A percentile compares a stretch with the other conserved stretches of the same genome.
phyloP scores from a whole-genome alignment of 1,140 invertebrate genomes.

The Xylocopa sonorina region DNA sequence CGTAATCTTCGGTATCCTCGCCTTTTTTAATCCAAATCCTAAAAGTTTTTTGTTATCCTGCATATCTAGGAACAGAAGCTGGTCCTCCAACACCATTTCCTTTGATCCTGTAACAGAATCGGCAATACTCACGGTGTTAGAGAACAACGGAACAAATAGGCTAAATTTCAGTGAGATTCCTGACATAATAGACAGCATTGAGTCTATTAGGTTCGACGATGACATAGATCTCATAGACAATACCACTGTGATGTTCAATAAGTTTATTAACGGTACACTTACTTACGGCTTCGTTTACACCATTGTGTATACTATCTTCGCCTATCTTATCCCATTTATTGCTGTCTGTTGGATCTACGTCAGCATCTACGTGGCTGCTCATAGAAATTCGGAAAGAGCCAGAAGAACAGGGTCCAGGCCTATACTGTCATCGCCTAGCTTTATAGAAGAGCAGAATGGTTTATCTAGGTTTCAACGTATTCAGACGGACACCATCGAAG shows the following conservation, averaged over 20 bases:
- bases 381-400: slow-evolving; percentile 87
- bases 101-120: background rate
- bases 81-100: slow-evolving; percentile 12
- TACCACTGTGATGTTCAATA: slow-evolving; percentile 37
- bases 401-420: slow-evolving; percentile 85
- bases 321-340: slow-evolving; percentile 86
- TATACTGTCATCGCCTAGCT: slow-evolving; percentile 77
- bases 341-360: slow-evolving; percentile 88
- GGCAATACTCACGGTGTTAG: background rate
- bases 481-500: slow-evolving; percentile 62
- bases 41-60: slow-evolving; percentile 82
- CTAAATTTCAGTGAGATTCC: background rate
- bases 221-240: slow-evolving; percentile 44
- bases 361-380: slow-evolving; percentile 87
- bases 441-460: slow-evolving; percentile 73
- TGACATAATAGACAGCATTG: background rate
- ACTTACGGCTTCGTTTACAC: slow-evolving; percentile 79
- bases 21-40: slow-evolving; percentile 81
- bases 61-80: slow-evolving; percentile 30
- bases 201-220: background rate
- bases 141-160: slow-evolving; percentile 10
- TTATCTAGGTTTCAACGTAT: slow-evolving; percentile 59
- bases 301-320: slow-evolving; percentile 82
- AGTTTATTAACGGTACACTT: background rate
- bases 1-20: slow-evolving; percentile 82